Evolutionary conservation across 2,888 invertebrate species (phyloP), one percentile per base, ranked within the genome.

Genomic region (Galerucella calmariensis): DNA sequence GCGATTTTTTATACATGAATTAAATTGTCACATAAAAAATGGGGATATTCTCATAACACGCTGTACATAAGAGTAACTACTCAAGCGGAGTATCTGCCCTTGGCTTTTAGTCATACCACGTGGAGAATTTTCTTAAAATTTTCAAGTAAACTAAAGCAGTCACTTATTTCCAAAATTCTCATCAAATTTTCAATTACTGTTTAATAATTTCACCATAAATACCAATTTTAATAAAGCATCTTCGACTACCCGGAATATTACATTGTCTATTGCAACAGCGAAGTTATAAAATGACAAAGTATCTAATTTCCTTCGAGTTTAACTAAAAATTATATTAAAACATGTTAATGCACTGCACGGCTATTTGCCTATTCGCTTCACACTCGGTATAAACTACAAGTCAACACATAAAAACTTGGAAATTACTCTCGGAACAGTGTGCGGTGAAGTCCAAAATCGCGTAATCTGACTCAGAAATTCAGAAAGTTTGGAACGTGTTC

Each of bases 401-500:
- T 82, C 81, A 74, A 73, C 77, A 78, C 81, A 81, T 83, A 83
- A 83, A 82, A 82, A 82, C 79, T 82, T 82, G 69, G 80, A 78
- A 82, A 82, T 81, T 79, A 77, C 80, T 79, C 75, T 73, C 75
- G 72, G 65, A 58, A 69, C 66, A 69, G 63, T 73, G 67, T 51
- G 46, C 63, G 51, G 58, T 59, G 20, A 41, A 53, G 65, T 66
- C 69, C 69, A 61, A 68, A 66, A 69, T 66, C 58, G 67, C 53
- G 46, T 69, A 75, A 75, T 69, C 63, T 48, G 41, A 53, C 63
- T 70, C 41, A 35, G 70, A 70, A 69, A 69, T 69, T 69, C 51
- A 62, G 48, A 69, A 69, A 70, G 70, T 70, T 70, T 70, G 70
- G 63, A 65, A 63, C 63, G 56, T 70, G 62, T 70, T 63, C 69